Percentiles rank a stretch among this genome's conserved stretches.
These are phyloP conservation scores for Simalia tracyae DNA, from an alignment of 2,797 vertebrate species.

Conservation along the genomic window DNA sequence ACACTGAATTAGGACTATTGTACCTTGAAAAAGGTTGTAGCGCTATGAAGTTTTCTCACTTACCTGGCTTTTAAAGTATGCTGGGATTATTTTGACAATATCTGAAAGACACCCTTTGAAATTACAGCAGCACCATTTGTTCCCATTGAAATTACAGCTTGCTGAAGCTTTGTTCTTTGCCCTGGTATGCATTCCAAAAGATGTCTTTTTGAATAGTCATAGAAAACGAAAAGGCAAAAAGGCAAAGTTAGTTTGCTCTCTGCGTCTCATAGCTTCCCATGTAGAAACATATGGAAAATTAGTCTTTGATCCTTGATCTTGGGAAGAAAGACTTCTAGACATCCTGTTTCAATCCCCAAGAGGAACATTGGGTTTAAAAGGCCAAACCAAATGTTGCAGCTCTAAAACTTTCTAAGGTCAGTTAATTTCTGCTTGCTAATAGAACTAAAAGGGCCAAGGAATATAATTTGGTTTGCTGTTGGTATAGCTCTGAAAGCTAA, in stretches of 20 bases:
- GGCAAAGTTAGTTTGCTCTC: neutral
- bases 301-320: neutral
- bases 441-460: neutral
- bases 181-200: neutral
- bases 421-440: neutral
- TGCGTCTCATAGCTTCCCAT: neutral
- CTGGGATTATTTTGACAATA: neutral
- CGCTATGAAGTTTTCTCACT: neutral
- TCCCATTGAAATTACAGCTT: slow-evolving; percentile 19
- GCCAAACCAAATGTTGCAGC: neutral
- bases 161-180: neutral
- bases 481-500: neutral
- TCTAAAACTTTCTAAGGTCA: neutral
- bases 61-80: neutral
- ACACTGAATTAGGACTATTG: neutral
- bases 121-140: neutral
- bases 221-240: neutral
- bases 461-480: neutral
- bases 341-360: neutral
- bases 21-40: neutral
- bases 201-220: neutral
- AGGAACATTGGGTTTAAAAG: neutral
- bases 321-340: neutral
- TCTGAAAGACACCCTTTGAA: neutral
- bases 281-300: neutral